Evolutionary conservation across 2,113 vertebrate genomes (phyloP).

Genomic region (Calyptomena viridis): DNA sequence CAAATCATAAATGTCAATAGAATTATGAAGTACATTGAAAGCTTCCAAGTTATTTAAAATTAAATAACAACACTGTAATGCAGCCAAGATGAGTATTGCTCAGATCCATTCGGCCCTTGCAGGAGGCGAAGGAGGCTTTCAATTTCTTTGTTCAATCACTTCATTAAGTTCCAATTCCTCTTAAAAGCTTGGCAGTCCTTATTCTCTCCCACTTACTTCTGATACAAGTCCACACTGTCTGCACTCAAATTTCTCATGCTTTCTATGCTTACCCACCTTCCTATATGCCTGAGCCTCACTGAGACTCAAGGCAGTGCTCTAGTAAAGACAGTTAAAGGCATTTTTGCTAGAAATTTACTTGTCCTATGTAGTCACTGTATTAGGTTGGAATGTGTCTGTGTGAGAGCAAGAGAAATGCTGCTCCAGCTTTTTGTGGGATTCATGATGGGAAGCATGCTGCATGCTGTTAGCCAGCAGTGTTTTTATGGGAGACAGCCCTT

Average conservation of each 20-base stretch:
- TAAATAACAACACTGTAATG: constrained; percentile 45
- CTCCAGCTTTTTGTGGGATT: background rate
- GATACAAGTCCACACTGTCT: background rate
- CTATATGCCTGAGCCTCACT: background rate
- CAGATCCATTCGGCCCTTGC: background rate
- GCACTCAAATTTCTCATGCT: background rate
- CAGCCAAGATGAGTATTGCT: constrained; percentile 21
- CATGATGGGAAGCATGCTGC: background rate
- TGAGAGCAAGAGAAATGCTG: background rate
- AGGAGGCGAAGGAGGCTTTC: constrained; percentile 43
- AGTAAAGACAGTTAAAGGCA: background rate
- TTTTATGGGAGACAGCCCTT: background rate
- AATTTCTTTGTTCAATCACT: constrained; percentile 59
- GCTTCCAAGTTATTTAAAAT: constrained; percentile 55
- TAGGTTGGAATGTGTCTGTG: background rate
- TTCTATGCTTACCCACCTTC: background rate
- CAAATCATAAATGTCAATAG: constrained; percentile 58
- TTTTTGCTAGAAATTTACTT: background rate
- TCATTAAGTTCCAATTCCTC: constrained; percentile 53
- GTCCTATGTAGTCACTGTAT: background rate
- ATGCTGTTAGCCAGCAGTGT: fast-evolving
- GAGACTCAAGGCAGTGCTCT: background rate
- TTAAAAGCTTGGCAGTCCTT: constrained; percentile 40
- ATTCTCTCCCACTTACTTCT: constrained; percentile 17
- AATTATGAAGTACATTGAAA: constrained; percentile 54